Evolutionary conservation across 2,113 vertebrate genomes (phyloP).

Genomic region (Rhodinocichla rosea): DNA sequence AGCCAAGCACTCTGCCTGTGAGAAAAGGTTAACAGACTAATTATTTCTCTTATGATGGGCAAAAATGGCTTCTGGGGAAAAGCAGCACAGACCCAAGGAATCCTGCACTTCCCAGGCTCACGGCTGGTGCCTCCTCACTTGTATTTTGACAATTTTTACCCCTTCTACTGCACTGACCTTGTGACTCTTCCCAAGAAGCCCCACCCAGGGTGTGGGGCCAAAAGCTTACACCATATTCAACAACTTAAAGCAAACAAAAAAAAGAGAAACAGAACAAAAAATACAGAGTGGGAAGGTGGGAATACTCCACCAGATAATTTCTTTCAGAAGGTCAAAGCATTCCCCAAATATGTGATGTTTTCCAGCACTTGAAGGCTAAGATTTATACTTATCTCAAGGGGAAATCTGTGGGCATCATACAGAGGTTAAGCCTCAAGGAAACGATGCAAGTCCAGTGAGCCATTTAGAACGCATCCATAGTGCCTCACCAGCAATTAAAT

Average conservation of each 20-base stretch:
- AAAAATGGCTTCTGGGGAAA: not conserved
- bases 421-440: not conserved
- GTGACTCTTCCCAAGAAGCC: not conserved
- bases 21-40: not conserved
- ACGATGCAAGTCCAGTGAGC: not conserved
- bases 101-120: not conserved
- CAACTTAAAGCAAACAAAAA: not conserved
- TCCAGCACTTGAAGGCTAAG: not conserved
- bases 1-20: not conserved
- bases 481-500: not conserved
- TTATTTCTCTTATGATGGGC: not conserved
- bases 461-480: not conserved
- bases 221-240: not conserved
- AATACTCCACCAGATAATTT: not conserved
- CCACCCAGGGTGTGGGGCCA: not conserved
- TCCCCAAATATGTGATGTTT: not conserved
- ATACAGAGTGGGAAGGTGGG: rapidly evolving
- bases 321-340: not conserved
- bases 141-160: not conserved
- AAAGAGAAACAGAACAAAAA: not conserved
- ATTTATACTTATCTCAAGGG: not conserved
- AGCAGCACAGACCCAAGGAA: not conserved
- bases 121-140: not conserved
- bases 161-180: not conserved
- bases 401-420: not conserved